phyloP scores from a whole-genome alignment of 2,888 invertebrate genomes.

The Cyclophora punctaria region DNA sequence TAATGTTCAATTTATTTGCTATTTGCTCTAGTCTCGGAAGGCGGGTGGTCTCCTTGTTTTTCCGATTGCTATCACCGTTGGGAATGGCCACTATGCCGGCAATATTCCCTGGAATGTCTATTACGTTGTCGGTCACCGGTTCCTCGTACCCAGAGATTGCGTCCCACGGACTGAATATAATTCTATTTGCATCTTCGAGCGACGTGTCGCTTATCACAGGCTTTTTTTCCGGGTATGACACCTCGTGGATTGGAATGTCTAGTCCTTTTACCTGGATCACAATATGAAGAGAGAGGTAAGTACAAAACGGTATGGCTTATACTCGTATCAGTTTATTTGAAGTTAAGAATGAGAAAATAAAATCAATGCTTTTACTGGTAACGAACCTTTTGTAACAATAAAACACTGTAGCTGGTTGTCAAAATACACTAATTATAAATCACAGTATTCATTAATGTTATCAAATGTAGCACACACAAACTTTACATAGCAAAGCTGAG shows the following conservation, averaged over 20 bases:
- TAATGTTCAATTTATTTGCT: slow-evolving; percentile 64
- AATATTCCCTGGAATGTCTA: slow-evolving; percentile 64
- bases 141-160: slow-evolving; percentile 65
- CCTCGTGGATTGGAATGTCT: slow-evolving; percentile 56
- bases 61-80: slow-evolving; percentile 41
- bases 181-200: slow-evolving; percentile 70
- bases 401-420: no score
- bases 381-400: no score
- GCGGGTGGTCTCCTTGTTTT: slow-evolving; percentile 49
- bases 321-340: no score
- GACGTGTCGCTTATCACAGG: slow-evolving; percentile 62
- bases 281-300: background rate
- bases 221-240: slow-evolving; percentile 43
- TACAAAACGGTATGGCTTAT: no score
- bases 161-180: slow-evolving; percentile 73
- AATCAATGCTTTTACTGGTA: no score
- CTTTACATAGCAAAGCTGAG: no score
- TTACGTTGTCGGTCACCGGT: slow-evolving; percentile 58
- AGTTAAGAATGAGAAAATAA: no score
- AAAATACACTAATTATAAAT: no score
- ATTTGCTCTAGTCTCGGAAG: slow-evolving; percentile 47
- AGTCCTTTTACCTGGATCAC: slow-evolving; percentile 55
- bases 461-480: no score
- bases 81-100: slow-evolving; percentile 35
- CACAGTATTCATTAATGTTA: no score